A percentile compares a stretch with the other conserved stretches of the same genome.
These are phyloP conservation scores for Solenopsis invicta DNA, from an alignment of 1,140 invertebrate genomes.

Conservation along the genomic window DNA sequence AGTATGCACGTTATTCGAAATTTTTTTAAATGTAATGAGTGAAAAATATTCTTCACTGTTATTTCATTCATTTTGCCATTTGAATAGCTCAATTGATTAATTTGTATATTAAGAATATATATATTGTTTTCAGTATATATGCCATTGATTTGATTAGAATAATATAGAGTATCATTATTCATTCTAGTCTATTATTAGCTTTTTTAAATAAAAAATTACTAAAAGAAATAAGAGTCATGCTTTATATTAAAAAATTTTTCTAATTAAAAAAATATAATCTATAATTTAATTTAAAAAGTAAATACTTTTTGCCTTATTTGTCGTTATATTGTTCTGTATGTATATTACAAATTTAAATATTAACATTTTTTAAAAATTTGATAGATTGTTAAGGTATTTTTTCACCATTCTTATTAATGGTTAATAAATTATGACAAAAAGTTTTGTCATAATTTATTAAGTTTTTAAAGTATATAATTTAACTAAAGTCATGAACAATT, in stretches of 20 bases:
- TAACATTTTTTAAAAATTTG: slow-evolving; percentile 27
- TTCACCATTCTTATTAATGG: neutral
- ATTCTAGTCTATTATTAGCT: slow-evolving; percentile 51
- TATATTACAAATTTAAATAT: neutral
- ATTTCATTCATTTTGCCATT: slow-evolving; percentile 30
- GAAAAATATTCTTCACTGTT: slow-evolving; percentile 5
- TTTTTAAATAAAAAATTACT: slow-evolving; percentile 26
- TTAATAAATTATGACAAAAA: neutral
- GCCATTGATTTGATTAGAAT: slow-evolving; percentile 29
- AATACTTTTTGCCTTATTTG: neutral
- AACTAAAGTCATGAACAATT: neutral
- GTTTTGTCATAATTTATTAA: too few relatives aligned
- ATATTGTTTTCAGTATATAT: neutral
- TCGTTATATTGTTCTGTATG: neutral
- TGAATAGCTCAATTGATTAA: slow-evolving; percentile 6
- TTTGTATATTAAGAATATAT: neutral
- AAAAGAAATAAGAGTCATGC: neutral
- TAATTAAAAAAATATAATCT: slow-evolving; percentile 12
- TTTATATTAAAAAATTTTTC: neutral
- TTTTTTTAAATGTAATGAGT: neutral
- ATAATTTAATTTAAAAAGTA: neutral
- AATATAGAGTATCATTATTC: neutral
- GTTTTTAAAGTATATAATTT: neutral
- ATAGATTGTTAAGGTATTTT: neutral
- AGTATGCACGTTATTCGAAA: neutral